A percentile compares a stretch with the other conserved stretches of the same genome.
Evolutionary conservation across 2,797 vertebrate species (phyloP).

Genomic region (Heterohyrax brucei): DNA sequence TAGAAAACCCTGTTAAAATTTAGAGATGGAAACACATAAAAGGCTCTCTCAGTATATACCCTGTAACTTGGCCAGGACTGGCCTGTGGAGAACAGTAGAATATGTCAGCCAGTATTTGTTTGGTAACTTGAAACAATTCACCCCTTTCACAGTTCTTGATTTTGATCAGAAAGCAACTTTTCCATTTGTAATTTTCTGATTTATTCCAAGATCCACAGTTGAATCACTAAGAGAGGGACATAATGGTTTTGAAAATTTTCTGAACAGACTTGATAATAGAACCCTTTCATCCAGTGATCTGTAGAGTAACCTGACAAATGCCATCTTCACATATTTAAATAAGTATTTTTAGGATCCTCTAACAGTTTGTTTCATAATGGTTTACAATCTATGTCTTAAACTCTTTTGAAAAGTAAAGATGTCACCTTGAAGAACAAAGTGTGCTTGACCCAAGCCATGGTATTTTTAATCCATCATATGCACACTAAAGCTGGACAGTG

Average conservation of each 20-base stretch:
- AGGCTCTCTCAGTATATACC: background rate
- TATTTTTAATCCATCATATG: no score
- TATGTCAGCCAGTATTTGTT: constrained; percentile 5
- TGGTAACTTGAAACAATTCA: background rate
- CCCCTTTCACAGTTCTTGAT: background rate
- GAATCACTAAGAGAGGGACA: background rate
- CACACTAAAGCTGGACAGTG: no score
- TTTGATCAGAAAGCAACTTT: background rate
- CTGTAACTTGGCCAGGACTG: background rate
- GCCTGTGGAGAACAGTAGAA: constrained; percentile 7
- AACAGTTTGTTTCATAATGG: constrained; percentile 8
- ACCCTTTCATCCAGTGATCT: background rate
- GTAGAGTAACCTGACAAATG: constrained; percentile 39
- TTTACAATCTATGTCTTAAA: background rate
- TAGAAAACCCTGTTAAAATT: constrained; percentile 16
- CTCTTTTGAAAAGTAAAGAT: no score
- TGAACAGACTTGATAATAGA: background rate
- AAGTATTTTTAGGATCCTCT: constrained; percentile 27
- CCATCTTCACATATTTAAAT: constrained; percentile 1
- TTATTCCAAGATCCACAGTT: constrained; percentile 38
- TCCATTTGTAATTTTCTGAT: background rate
- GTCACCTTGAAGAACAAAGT: no score
- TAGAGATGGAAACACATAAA: background rate
- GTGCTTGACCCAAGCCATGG: no score
- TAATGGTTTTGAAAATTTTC: background rate